Conservation (phyloP, 2,113 vertebrate genomes). For the Silurus asotus region DNA sequence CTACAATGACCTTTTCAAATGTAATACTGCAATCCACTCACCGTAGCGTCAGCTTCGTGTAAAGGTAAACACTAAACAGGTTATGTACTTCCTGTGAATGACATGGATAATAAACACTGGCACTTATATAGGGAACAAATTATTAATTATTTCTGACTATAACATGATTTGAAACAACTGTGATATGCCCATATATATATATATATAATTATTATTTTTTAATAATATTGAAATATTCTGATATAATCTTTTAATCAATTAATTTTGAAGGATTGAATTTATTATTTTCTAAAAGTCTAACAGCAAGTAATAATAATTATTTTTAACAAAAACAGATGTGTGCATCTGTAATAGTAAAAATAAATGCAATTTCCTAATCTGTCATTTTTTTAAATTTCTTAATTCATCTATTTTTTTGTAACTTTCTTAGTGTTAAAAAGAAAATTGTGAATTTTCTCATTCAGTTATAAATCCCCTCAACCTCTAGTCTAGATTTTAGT, state of each 20-base stretch:
- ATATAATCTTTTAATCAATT: not conserved
- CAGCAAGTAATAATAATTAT: not conserved
- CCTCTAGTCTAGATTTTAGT: not conserved
- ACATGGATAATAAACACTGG: not conserved
- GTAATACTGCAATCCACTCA: not conserved
- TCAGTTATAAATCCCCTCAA: not conserved
- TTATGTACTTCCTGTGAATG: not conserved
- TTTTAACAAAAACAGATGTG: too few species aligned
- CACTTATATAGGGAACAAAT: not conserved
- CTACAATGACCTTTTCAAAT: conserved; percentile 30
- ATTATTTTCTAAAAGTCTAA: not conserved
- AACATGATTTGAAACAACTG: not conserved
- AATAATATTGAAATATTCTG: not conserved
- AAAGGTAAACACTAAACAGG: not conserved
- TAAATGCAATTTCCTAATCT: not conserved
- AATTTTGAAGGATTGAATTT: not conserved
- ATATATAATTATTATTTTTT: too few species aligned
- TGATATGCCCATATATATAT: not conserved
- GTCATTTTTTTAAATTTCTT: not conserved
- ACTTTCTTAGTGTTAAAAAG: not conserved
- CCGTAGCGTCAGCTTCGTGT: not conserved
- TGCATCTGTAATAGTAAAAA: not conserved
- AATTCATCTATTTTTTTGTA: not conserved
- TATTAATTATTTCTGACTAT: not conserved
- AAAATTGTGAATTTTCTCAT: not conserved